Conservation (phyloP, 2,113 vertebrate species). For the Oriolus oriolus region DNA sequence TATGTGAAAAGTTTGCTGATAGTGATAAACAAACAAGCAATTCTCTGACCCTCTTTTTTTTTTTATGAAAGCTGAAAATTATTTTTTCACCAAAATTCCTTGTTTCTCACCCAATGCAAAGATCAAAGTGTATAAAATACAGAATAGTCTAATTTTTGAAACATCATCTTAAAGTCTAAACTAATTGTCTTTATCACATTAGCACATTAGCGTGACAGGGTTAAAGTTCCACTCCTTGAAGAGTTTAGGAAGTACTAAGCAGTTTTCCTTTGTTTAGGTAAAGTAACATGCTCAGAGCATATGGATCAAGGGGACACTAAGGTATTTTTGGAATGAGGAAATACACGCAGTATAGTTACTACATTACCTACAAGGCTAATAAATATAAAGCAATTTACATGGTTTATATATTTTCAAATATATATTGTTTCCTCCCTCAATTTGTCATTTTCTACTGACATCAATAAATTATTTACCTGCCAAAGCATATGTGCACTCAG, state of each 20-base stretch:
- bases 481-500: neutral
- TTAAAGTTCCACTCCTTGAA: neutral
- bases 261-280: neutral
- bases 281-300: neutral
- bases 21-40: neutral
- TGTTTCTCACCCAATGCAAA: neutral
- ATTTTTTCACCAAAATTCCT: neutral
- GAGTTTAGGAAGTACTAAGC: neutral
- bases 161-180: neutral
- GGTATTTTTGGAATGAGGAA: neutral
- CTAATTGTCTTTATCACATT: neutral
- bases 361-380: neutral
- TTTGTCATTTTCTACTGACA: neutral
- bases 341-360: neutral
- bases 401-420: neutral
- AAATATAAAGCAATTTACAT: neutral
- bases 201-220: neutral
- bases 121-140: neutral
- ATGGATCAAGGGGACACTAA: neutral
- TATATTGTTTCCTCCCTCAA: neutral
- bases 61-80: neutral
- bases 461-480: neutral
- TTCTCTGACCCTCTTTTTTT: neutral
- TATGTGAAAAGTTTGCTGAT: neutral
- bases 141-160: neutral